Evolutionary conservation across 2,113 vertebrate genomes (phyloP), one percentile per base, ranked within the genome.

Genomic region (Sialia sialis): DNA sequence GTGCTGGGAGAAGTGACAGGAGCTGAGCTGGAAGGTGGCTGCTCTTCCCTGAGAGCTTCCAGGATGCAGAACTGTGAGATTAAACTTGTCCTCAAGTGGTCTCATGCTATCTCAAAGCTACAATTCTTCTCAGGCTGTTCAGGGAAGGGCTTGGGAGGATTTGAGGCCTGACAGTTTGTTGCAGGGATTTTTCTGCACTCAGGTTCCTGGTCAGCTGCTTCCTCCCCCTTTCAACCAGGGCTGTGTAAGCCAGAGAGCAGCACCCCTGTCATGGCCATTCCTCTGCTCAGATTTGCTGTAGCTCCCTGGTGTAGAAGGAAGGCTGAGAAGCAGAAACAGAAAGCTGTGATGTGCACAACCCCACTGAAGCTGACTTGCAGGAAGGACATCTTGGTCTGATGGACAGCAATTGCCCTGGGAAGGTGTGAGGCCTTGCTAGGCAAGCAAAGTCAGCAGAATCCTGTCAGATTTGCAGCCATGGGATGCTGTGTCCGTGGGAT

Each of bases 271-370:
- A 1, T 32, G 13, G 10, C 80, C 22, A 15, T 38, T 60, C 19
- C 48, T 41, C 4, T 64, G 58, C 10, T 73, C 5, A 2, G 19
- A 9, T 10, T 48, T 79, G 29, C 70, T 67, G 29, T 3, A 30
- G 32, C 11, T 55, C 30, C 19, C 34, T 0, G 0, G 10, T 0
- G 2, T 0, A 38, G 68, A 32, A 29, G 52, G 32, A 66, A 62
- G 38, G 76, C 51, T 86, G 84, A 49, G 29, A 21, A 69, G 66
- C 32, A 69, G 70, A 26, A 72, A 16, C 20, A 27, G 20, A 60
- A 76, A 56, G 36, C 0, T 58, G 51, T 62, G 76, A 22, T 13
- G 11, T 19, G 67, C 9, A 34, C 23, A 58, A 3, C 3, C 9
- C 36, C 16, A 4, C 2, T 73, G 43, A 18, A 32, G 43, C 16